Conservation (phyloP, 2,888 invertebrate species). For the Drymonia ruficornis region DNA sequence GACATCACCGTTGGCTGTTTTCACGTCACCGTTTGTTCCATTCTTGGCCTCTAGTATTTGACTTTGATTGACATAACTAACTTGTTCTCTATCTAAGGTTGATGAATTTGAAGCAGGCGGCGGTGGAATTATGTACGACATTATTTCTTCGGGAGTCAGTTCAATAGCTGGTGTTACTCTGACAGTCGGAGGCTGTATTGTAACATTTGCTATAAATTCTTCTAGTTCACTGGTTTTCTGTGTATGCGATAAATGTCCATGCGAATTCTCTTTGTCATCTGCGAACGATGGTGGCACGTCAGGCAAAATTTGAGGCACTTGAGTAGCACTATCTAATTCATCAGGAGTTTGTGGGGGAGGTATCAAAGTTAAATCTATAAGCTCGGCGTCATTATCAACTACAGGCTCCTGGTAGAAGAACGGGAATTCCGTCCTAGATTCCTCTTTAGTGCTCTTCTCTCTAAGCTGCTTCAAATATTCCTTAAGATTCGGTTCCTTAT, state of each 20-base stretch:
- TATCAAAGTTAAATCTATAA: constrained; percentile 94
- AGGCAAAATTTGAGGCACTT: constrained; percentile 88
- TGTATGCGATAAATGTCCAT: constrained; percentile 55
- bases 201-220: constrained; percentile 92
- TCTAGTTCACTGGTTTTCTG: constrained; percentile 88
- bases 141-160: constrained; percentile 92
- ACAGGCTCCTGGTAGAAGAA: constrained; percentile 76
- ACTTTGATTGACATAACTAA: constrained; percentile 70
- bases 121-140: constrained; percentile 93
- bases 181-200: constrained; percentile 92
- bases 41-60: constrained; percentile 65
- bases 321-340: constrained; percentile 88
- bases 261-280: constrained; percentile 80
- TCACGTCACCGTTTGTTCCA: constrained; percentile 49
- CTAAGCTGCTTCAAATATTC: constrained; percentile 88
- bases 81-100: constrained; percentile 73
- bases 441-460: constrained; percentile 85
- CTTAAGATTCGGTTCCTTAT: constrained; percentile 87
- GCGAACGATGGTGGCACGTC: constrained; percentile 91
- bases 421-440: constrained; percentile 67
- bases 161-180: constrained; percentile 90
- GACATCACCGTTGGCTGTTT: constrained; percentile 73
- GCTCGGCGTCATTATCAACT: constrained; percentile 89
- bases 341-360: constrained; percentile 95
- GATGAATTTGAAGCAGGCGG: constrained; percentile 85